These are phyloP conservation scores for Rhinella marina DNA, from an alignment of 2,797 vertebrate genomes.

Conservation along the genomic window DNA sequence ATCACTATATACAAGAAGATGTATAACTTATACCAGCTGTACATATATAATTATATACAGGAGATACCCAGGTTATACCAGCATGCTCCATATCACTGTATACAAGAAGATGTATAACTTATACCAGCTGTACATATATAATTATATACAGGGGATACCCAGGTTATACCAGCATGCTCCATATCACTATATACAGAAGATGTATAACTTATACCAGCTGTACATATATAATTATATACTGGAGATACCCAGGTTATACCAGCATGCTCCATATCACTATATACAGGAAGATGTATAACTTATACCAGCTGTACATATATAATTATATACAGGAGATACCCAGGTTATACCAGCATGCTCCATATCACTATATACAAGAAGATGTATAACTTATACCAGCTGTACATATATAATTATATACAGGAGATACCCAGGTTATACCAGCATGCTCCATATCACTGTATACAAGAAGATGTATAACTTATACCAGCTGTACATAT, in stretches of 20 bases:
- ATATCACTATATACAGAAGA: no score
- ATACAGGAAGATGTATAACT: background rate
- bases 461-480: background rate
- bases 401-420: background rate
- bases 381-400: background rate
- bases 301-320: background rate
- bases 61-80: background rate
- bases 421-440: slow-evolving; percentile 1
- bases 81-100: background rate
- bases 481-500: background rate
- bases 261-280: background rate
- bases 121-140: background rate
- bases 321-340: background rate
- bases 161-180: no score
- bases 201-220: no score
- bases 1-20: background rate
- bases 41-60: background rate
- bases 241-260: no score
- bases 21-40: background rate
- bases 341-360: slow-evolving; percentile 3
- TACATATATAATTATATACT: no score
- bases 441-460: background rate
- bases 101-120: no score
- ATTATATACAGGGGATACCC: background rate
- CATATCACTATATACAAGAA: background rate